phyloP scores from a whole-genome alignment of 1,140 invertebrate species.

The Batillaria attramentaria region DNA sequence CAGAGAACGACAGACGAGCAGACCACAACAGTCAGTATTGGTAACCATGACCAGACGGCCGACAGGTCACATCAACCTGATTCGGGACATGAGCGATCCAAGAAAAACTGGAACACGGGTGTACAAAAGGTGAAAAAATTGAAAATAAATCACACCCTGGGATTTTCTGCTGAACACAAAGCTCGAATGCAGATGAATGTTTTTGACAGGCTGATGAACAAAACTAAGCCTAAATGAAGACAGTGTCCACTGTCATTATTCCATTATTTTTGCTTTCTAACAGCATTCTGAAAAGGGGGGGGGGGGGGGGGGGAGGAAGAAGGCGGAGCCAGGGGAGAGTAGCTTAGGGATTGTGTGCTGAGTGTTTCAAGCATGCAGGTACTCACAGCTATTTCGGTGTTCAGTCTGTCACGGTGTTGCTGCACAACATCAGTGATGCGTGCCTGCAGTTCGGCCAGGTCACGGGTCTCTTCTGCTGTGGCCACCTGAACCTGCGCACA shows the following conservation, averaged over 20 bases:
- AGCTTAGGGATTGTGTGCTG: too few species aligned
- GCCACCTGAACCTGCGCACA: slow-evolving; percentile 46
- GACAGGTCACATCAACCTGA: neutral
- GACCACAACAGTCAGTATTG: neutral
- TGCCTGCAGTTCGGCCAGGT: slow-evolving; percentile 54
- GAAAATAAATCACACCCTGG: slow-evolving; percentile 31
- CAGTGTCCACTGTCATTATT: neutral
- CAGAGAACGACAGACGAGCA: neutral
- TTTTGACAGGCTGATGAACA: slow-evolving; percentile 47
- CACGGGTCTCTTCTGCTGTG: slow-evolving; percentile 52
- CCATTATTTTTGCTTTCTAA: neutral
- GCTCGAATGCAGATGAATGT: slow-evolving; percentile 47
- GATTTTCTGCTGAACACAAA: slow-evolving; percentile 45
- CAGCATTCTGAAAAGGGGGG: too few species aligned
- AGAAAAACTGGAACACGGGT: neutral
- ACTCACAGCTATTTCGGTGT: slow-evolving; percentile 25
- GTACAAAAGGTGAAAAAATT: slow-evolving; percentile 1
- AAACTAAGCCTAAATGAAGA: slow-evolving; percentile 31
- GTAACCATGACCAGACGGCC: neutral
- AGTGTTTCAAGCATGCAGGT: too few species aligned
- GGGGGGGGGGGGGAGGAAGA: too few species aligned
- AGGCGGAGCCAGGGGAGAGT: too few species aligned
- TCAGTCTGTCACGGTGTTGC: slow-evolving; percentile 55
- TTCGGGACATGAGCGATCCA: neutral
- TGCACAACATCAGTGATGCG: slow-evolving; percentile 55